phyloP scores from a whole-genome alignment of 2,888 invertebrate species.

The Punctoribates punctum region DNA sequence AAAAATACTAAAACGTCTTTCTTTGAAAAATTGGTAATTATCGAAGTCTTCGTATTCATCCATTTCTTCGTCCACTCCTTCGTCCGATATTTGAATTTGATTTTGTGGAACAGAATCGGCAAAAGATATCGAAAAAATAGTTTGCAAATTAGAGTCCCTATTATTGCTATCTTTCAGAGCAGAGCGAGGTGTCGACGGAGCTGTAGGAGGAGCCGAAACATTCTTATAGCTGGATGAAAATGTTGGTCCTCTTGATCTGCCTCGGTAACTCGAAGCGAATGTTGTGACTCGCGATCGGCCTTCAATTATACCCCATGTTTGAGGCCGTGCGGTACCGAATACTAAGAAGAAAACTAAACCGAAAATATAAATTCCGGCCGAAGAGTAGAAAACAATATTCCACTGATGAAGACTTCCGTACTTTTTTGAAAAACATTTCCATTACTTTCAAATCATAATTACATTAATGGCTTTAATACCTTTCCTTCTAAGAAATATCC shows the following conservation, averaged over 20 bases:
- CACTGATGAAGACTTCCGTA: conserved; percentile 44
- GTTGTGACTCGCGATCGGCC: neutral
- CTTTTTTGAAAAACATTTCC: neutral
- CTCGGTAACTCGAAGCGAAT: neutral
- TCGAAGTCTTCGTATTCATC: conserved; percentile 38
- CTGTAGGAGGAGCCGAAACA: conserved; percentile 5
- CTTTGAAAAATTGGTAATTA: conserved; percentile 28
- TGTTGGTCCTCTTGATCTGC: neutral
- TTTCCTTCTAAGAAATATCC: conserved; percentile 47
- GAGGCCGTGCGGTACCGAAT: conserved; percentile 39
- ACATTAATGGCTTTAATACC: conserved; percentile 28
- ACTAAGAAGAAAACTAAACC: conserved; percentile 43
- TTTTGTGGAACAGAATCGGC: neutral
- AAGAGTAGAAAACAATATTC: conserved; percentile 54
- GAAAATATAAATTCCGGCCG: conserved; percentile 53
- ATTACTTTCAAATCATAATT: neutral
- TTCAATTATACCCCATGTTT: conserved; percentile 35
- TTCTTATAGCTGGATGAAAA: neutral
- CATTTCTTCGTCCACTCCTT: neutral
- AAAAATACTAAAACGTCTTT: conserved; percentile 40
- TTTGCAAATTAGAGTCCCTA: neutral
- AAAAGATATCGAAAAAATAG: neutral
- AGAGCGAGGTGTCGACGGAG: neutral
- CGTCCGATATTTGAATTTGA: neutral
- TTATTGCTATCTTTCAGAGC: neutral